These are phyloP conservation scores for Emydoidea blandingii DNA, from an alignment of 2,797 vertebrate genomes.

Conservation along the genomic window DNA sequence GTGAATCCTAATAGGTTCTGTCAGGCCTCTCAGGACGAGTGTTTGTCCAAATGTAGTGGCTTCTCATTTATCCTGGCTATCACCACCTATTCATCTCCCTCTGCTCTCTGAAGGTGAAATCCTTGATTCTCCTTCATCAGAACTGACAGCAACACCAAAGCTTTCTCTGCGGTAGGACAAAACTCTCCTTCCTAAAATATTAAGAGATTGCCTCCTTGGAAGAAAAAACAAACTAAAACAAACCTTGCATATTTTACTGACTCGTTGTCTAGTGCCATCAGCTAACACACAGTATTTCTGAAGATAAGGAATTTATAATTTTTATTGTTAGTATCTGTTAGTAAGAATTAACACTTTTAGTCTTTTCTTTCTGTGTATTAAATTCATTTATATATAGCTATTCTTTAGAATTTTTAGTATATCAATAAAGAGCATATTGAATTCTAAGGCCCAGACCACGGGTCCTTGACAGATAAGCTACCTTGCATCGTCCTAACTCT, in stretches of 20 bases:
- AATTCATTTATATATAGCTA: not conserved
- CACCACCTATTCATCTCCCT: conserved; percentile 67
- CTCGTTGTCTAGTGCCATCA: not conserved
- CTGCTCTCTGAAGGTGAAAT: conserved; percentile 73
- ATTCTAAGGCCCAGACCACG: not conserved
- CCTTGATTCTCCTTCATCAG: conserved; percentile 72
- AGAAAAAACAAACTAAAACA: not conserved
- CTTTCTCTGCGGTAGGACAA: not conserved
- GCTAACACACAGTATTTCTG: not conserved
- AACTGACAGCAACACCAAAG: conserved; percentile 58
- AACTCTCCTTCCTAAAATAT: not conserved
- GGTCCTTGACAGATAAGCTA: not conserved
- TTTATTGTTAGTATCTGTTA: not conserved
- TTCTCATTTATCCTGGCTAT: conserved; percentile 76
- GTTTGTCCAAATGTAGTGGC: conserved; percentile 64
- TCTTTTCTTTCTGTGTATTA: not conserved
- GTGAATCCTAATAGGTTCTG: conserved; percentile 74
- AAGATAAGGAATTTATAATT: not conserved
- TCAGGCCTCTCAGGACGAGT: conserved; percentile 46
- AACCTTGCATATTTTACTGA: not conserved
- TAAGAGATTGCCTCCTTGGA: not conserved
- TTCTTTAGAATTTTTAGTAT: not conserved
- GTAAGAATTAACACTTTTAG: too few relatives aligned
- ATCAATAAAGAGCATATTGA: not conserved
- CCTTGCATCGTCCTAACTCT: not conserved